phyloP scores from a whole-genome alignment of 2,113 vertebrate species.

The Oryzias woworae region DNA sequence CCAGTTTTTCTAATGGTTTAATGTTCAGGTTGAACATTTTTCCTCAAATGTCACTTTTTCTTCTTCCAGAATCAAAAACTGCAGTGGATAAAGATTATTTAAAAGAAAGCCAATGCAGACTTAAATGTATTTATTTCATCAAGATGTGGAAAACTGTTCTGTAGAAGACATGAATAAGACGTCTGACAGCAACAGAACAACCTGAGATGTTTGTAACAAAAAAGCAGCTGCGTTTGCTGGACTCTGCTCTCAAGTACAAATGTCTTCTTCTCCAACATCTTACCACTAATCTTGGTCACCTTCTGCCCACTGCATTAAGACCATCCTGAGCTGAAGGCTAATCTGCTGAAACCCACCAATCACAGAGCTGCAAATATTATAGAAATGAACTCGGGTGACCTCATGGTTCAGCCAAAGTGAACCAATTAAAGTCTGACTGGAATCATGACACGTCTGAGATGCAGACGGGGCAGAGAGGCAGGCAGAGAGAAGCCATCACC shows the following conservation, averaged over 20 bases:
- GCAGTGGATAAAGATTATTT: too few species aligned
- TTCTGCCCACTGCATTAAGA: conserved; percentile 34
- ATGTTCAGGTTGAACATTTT: too few species aligned
- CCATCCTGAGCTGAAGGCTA: conserved; percentile 21
- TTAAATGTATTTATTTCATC: too few species aligned
- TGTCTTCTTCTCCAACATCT: conserved; percentile 25
- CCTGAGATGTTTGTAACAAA: not conserved
- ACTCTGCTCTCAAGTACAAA: conserved; percentile 7
- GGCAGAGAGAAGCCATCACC: too few species aligned
- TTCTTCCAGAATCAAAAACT: too few species aligned
- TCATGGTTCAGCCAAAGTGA: conserved; percentile 21
- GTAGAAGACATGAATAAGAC: too few species aligned
- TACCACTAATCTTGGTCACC: conserved; percentile 59
- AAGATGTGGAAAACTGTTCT: too few species aligned
- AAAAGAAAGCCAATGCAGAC: too few species aligned
- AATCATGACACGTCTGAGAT: not conserved
- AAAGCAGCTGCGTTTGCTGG: conserved; percentile 9
- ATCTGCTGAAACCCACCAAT: conserved; percentile 19
- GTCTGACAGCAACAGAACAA: too few species aligned
- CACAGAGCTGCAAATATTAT: conserved; percentile 1
- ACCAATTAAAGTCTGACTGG: not conserved
- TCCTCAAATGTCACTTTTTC: too few species aligned
- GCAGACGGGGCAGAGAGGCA: too few species aligned
- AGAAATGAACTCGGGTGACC: conserved; percentile 37
- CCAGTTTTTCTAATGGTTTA: too few species aligned